Evolutionary conservation across 2,797 vertebrate species (phyloP).

Genomic region (Salmo trutta): DNA sequence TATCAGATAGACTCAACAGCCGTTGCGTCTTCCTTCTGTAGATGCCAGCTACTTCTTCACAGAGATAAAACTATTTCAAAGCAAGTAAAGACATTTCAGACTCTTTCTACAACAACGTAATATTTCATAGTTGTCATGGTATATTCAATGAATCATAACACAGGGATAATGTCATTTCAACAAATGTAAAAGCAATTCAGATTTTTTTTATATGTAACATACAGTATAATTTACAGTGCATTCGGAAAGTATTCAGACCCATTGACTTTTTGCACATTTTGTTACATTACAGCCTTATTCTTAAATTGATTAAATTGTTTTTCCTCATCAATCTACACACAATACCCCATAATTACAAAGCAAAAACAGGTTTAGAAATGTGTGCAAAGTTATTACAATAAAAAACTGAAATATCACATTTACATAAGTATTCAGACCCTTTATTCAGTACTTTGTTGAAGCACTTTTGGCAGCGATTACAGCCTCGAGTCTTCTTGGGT

Average conservation of each 20-base stretch:
- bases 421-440: neutral
- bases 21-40: neutral
- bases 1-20: conserved; percentile 8
- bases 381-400: too few relatives aligned
- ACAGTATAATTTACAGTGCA: neutral
- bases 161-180: neutral
- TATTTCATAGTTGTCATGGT: neutral
- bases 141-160: neutral
- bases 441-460: neutral
- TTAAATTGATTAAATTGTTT: too few relatives aligned
- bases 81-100: neutral
- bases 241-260: too few relatives aligned
- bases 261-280: neutral
- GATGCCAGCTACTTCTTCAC: neutral
- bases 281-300: too few relatives aligned
- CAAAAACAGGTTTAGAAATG: too few relatives aligned
- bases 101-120: neutral
- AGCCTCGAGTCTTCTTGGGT: too few relatives aligned
- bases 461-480: too few relatives aligned
- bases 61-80: conserved; percentile 1
- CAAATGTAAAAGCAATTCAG: neutral
- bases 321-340: too few relatives aligned
- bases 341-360: too few relatives aligned
- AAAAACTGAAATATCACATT: neutral
- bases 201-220: neutral